phyloP scores from a whole-genome alignment of 2,797 vertebrate genomes.

The Alcedo atthis region DNA sequence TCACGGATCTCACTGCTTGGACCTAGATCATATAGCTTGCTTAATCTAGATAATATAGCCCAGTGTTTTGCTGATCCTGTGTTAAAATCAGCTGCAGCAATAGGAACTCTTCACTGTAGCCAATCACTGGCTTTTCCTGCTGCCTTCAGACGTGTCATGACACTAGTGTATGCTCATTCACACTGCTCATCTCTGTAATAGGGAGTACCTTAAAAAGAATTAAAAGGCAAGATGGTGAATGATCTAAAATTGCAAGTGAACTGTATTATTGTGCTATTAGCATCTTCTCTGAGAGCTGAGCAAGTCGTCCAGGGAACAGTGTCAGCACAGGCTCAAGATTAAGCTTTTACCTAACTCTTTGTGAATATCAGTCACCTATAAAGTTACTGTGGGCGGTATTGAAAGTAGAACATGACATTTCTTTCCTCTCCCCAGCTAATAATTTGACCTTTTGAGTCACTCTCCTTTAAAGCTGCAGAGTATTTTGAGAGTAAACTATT shows the following conservation, averaged over 20 bases:
- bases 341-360: constrained; percentile 4
- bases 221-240: background rate
- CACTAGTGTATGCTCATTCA: background rate
- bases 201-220: background rate
- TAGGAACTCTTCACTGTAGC: background rate
- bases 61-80: background rate
- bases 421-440: constrained; percentile 36
- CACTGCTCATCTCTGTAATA: background rate
- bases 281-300: background rate
- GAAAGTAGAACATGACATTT: constrained; percentile 67
- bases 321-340: constrained; percentile 1
- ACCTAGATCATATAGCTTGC: background rate
- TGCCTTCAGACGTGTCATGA: background rate
- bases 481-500: background rate
- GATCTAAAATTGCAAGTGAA: background rate
- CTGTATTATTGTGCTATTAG: background rate
- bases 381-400: constrained; percentile 40
- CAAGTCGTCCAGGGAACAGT: background rate
- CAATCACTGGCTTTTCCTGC: background rate
- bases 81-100: background rate
- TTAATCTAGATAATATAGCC: background rate
- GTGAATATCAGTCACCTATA: background rate
- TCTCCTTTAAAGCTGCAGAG: background rate
- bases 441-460: constrained; percentile 60
- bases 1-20: background rate